These are phyloP conservation scores for Eudorcas thomsonii DNA, from an alignment of 2,113 vertebrate species.

Conservation along the genomic window DNA sequence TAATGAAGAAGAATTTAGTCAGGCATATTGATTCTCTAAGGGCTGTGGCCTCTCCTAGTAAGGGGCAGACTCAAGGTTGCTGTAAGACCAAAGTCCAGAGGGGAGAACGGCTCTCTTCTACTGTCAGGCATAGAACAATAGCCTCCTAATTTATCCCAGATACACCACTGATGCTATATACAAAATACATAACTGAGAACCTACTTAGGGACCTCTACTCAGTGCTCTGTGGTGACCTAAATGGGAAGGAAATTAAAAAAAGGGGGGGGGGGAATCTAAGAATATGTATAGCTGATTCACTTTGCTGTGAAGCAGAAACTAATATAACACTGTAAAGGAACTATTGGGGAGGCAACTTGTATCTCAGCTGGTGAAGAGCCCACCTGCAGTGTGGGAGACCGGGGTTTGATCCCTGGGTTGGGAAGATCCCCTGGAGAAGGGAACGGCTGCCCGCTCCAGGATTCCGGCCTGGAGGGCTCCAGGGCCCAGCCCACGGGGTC, in stretches of 20 bases:
- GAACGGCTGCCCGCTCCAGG: background rate
- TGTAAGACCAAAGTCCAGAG: background rate
- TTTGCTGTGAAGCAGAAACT: background rate
- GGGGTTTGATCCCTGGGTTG: background rate
- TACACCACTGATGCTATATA: background rate
- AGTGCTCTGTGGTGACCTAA: background rate
- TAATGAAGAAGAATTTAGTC: constrained; percentile 9
- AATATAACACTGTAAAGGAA: background rate
- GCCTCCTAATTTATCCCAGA: background rate
- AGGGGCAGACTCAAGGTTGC: background rate
- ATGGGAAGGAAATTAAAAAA: background rate
- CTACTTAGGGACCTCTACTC: background rate
- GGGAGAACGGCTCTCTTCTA: background rate
- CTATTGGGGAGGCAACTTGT: background rate
- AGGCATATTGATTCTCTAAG: background rate
- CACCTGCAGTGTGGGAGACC: background rate
- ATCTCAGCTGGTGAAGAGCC: background rate
- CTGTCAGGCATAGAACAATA: background rate
- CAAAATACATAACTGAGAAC: background rate
- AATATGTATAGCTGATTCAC: background rate
- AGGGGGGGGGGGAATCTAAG: too few relatives aligned
- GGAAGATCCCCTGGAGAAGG: background rate
- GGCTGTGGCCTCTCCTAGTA: background rate
- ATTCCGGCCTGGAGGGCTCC: background rate
- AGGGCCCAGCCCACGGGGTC: background rate